These are phyloP conservation scores for Pachypsylla venusta DNA, from an alignment of 1,140 invertebrate species.

Conservation along the genomic window DNA sequence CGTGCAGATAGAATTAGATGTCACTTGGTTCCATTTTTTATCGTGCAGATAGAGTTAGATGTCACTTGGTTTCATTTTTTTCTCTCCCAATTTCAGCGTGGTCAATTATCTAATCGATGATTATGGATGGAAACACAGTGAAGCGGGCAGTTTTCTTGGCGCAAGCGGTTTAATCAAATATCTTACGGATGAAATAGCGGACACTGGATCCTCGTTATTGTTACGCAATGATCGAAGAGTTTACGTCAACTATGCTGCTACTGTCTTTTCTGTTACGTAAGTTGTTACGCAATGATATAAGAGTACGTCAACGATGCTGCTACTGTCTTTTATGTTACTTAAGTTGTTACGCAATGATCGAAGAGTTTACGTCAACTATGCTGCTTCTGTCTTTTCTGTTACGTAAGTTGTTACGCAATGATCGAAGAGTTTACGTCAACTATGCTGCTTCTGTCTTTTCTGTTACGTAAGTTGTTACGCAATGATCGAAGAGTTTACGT, in stretches of 20 bases:
- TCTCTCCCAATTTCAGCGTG: neutral
- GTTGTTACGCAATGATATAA: too few species aligned
- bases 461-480: neutral
- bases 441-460: constrained; percentile 2
- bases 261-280: constrained; percentile 1
- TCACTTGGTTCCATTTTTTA: too few species aligned
- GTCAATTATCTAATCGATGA: neutral
- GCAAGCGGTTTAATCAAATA: neutral
- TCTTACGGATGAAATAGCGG: neutral
- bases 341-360: neutral
- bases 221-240: constrained; percentile 1
- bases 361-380: constrained; percentile 6
- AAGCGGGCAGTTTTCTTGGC: constrained; percentile 1
- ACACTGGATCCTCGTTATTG: neutral
- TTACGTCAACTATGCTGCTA: constrained; percentile 2
- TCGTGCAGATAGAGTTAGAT: too few species aligned
- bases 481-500: constrained; percentile 4
- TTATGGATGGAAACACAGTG: constrained; percentile 4
- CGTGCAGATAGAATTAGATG: too few species aligned
- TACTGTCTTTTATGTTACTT: too few species aligned
- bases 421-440: constrained; percentile 3
- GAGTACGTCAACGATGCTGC: too few species aligned
- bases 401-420: constrained; percentile 3
- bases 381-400: neutral
- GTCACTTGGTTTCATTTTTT: neutral